phyloP scores from a whole-genome alignment of 2,113 vertebrate genomes.

The Sturnus vulgaris region DNA sequence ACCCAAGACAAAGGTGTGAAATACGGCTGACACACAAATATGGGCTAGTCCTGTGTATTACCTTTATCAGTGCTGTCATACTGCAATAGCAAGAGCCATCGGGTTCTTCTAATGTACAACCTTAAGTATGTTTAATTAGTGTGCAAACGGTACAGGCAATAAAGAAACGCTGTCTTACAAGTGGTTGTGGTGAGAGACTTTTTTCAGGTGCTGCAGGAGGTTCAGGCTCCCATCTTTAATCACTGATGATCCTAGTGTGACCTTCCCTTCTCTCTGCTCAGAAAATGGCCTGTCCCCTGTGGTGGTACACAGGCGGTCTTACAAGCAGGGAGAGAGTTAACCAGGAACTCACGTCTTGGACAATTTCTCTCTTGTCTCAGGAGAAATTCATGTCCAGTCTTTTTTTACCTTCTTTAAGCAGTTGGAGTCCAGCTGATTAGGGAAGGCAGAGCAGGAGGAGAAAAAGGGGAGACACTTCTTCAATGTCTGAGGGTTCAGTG shows the following conservation, averaged over 20 bases:
- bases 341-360: background rate
- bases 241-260: background rate
- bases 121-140: background rate
- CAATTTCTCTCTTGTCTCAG: background rate
- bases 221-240: background rate
- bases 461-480: background rate
- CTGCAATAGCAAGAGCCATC: background rate
- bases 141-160: background rate
- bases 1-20: background rate
- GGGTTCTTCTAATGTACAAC: background rate
- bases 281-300: background rate
- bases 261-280: background rate
- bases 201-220: background rate
- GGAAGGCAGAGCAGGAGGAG: background rate
- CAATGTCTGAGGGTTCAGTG: background rate
- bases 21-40: background rate
- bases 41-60: background rate
- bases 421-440: background rate
- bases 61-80: background rate
- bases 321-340: background rate
- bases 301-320: background rate
- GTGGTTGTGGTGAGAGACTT: background rate
- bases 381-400: background rate
- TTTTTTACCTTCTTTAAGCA: background rate
- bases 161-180: constrained; percentile 12